Base-by-base conservation (phyloP, 2,888 invertebrate species). In the Apomyelois bistriatella region DNA sequence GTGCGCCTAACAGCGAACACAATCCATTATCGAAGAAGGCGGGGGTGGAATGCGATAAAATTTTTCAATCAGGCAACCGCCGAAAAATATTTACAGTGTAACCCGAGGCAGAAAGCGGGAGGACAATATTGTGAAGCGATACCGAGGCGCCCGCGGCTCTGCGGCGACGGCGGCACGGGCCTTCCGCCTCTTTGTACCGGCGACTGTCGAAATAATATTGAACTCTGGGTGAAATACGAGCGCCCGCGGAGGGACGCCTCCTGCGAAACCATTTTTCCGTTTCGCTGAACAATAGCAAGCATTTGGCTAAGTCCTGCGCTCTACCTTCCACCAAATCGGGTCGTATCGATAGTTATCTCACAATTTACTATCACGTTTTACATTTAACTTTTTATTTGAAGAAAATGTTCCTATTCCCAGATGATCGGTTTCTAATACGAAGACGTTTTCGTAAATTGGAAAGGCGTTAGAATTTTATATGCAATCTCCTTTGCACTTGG, bases 51-150 rank as follows among this genome's bases (percentile, higher is more conserved):
- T 86, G 82, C 79, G 85, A 87, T 87, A 89, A 86, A 85, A 87
- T 56, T 73, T 84, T 89, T 89, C 89, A 89, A 90, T 89, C 88
- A 88, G 79, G 78, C 81, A 76, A 77, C 84, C 80, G 72, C 83
- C 85, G 81, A 87, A 86, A 87, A 88, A 88, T 89, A 87, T 89
- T 84, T 87, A 87, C 87, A 81, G 79, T 82, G 85, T 88, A 88
- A 86, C 86, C 85, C 77, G 83, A 88, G 85, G 85, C 86, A 74
- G 64, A 69, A 66, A 71, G 71, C 70, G 64, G 74, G 82, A 82
- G 82, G 85, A 88, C 87, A 89, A 88, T 90, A 89, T 90, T 87
- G 88, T 79, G 73, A 72, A 77, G 79, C 79, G 84, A 78, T 76
- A 79, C 77, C 78, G 69, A 70, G 73, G 69, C 69, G 82, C 85